phyloP scores from a whole-genome alignment of 2,113 vertebrate species.

The Alligator mississippiensis region DNA sequence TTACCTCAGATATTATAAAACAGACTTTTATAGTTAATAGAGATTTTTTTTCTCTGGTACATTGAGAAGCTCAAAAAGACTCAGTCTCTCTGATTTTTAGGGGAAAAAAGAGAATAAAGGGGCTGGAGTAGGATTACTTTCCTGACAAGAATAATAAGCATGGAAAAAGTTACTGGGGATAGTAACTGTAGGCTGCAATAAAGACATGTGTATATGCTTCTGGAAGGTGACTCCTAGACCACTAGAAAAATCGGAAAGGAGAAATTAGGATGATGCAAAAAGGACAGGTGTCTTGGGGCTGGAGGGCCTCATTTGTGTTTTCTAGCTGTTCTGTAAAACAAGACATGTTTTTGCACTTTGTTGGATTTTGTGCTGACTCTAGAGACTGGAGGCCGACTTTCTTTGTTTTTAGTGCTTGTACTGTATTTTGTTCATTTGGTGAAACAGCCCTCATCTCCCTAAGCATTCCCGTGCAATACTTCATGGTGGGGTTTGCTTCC shows the following conservation, averaged over 20 bases:
- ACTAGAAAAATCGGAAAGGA: background rate
- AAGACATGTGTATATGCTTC: background rate
- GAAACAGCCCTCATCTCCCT: background rate
- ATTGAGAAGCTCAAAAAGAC: background rate
- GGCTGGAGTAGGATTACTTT: background rate
- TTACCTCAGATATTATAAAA: background rate
- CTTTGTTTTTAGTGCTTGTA: too few species aligned
- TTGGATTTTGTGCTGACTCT: too few species aligned
- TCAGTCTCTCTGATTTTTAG: background rate
- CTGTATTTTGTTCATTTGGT: background rate
- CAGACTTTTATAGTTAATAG: background rate
- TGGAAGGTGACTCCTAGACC: background rate
- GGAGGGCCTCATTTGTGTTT: background rate
- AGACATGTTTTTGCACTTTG: background rate
- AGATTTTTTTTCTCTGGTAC: background rate
- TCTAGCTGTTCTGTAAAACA: background rate
- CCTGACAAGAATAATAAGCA: background rate
- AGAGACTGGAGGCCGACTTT: background rate
- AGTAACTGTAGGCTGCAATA: fast-evolving
- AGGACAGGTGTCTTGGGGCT: background rate
- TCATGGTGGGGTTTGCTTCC: too few species aligned
- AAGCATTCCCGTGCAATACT: too few species aligned
- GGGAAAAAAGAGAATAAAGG: background rate
- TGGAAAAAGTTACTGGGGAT: background rate
- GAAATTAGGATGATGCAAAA: background rate